Evolutionary conservation across 2,888 invertebrate genomes (phyloP).

Genomic region (Cotesia congregata): DNA sequence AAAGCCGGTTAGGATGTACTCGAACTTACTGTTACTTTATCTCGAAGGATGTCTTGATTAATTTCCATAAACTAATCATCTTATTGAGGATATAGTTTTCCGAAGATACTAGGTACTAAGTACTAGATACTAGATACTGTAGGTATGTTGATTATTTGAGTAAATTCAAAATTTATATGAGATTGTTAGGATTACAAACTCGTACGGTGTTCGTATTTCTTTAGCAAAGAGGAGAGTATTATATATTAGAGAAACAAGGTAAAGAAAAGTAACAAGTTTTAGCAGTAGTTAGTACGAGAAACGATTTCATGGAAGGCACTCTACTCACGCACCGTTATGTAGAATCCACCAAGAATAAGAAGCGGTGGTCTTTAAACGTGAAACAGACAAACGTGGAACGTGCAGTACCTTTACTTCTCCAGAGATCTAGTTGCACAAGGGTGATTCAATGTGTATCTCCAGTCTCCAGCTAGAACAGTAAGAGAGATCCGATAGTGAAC

Average conservation of each 20-base stretch:
- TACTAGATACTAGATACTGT: too few relatives aligned
- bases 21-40: constrained; percentile 17
- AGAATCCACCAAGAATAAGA: not conserved
- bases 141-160: constrained; percentile 7
- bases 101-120: too few relatives aligned
- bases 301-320: not conserved
- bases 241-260: not conserved
- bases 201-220: not conserved
- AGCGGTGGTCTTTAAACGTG: not conserved
- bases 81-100: constrained; percentile 20
- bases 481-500: constrained; percentile 34
- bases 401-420: not conserved
- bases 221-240: not conserved
- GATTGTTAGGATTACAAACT: not conserved
- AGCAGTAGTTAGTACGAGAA: not conserved
- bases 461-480: constrained; percentile 23
- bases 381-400: not conserved
- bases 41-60: not conserved
- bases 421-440: constrained; percentile 1
- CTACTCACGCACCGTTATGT: not conserved
- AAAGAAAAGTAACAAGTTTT: not conserved
- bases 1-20: not conserved
- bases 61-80: constrained; percentile 27
- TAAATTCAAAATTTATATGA: not conserved
- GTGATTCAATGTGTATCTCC: constrained; percentile 17